phyloP scores from a whole-genome alignment of 2,888 invertebrate genomes.

The Uropetala carovei region DNA sequence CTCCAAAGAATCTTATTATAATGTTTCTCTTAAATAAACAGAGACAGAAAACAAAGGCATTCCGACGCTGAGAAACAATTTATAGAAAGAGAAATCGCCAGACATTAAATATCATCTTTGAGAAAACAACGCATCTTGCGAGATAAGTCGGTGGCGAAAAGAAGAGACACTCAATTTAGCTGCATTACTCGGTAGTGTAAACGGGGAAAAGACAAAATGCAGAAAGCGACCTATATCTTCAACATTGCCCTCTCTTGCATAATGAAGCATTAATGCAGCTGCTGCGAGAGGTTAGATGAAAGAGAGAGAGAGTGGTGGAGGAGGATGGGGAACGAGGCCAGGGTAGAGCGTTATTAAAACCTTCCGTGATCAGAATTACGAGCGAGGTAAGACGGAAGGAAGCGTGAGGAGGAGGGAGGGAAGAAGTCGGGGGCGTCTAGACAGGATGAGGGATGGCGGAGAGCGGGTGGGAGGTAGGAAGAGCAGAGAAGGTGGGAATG shows the following conservation, averaged over 20 bases:
- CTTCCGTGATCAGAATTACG: background rate
- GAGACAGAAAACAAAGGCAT: too few species aligned
- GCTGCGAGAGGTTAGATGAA: background rate
- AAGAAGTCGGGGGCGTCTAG: background rate
- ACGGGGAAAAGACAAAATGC: background rate
- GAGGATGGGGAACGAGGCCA: background rate
- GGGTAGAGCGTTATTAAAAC: background rate
- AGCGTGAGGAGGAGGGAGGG: background rate
- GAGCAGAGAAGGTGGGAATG: background rate
- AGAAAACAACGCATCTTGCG: background rate
- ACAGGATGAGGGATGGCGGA: background rate
- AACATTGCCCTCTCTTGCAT: background rate
- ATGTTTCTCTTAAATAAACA: too few species aligned
- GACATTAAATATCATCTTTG: background rate
- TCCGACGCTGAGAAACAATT: too few species aligned
- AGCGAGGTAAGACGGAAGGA: background rate
- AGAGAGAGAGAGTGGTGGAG: background rate
- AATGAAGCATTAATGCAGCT: conserved; percentile 32
- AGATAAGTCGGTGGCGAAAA: background rate
- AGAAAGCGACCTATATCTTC: background rate
- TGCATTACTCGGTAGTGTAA: background rate
- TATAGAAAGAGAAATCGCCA: too few species aligned
- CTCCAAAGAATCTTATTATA: too few species aligned
- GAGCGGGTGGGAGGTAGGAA: background rate
- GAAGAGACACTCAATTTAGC: background rate